Evolutionary conservation across 2,888 invertebrate species (phyloP).

Genomic region (Drosophila tanythrix): DNA sequence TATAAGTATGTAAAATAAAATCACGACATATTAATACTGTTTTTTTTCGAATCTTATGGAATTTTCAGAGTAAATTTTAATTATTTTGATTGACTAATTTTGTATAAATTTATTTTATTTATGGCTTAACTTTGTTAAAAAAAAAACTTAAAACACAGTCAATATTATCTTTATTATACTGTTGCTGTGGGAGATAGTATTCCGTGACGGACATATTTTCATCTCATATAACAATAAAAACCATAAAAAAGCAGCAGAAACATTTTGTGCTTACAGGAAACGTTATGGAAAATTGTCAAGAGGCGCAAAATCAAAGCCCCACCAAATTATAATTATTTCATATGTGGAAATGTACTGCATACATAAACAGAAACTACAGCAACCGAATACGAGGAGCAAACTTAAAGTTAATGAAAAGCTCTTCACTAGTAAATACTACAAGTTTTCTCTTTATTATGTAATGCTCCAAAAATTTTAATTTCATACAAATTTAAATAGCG

Average conservation of each 20-base stretch:
- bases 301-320: slow-evolving; percentile 74
- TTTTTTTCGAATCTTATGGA: background rate
- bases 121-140: background rate
- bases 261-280: slow-evolving; percentile 63
- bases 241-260: slow-evolving; percentile 5
- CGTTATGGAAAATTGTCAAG: slow-evolving; percentile 68
- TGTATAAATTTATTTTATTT: background rate
- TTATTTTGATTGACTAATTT: background rate
- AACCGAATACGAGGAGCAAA: slow-evolving; percentile 35
- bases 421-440: background rate
- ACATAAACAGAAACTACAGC: slow-evolving; percentile 52
- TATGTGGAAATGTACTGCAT: slow-evolving; percentile 65
- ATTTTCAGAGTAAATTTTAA: background rate
- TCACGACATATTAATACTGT: background rate
- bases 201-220: slow-evolving; percentile 29
- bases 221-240: slow-evolving; percentile 26
- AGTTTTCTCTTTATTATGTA: background rate
- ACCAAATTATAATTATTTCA: slow-evolving; percentile 77
- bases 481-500: background rate
- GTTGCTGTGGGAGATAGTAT: slow-evolving; percentile 56
- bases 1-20: background rate
- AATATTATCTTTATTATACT: slow-evolving; percentile 38
- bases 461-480: background rate
- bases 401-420: slow-evolving; percentile 14
- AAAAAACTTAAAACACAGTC: slow-evolving; percentile 52